Evolutionary conservation across 2,113 vertebrate species (phyloP), one percentile per base, ranked within the genome.

Genomic region (Oryzias curvinotus): DNA sequence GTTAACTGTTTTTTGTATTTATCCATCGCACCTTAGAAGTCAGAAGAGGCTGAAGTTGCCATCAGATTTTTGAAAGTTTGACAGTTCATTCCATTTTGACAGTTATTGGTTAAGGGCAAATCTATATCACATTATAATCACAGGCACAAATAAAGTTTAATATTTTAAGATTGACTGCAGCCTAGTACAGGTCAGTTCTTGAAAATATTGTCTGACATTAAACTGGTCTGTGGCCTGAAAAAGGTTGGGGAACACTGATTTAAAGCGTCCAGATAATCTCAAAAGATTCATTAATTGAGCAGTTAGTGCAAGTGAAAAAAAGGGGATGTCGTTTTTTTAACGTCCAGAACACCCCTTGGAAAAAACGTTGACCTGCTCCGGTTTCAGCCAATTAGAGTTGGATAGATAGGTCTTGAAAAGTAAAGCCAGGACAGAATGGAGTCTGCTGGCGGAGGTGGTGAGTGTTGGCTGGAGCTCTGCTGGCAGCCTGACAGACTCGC

Each of bases 361-460:
- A 77, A 66, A 68, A 80, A 65, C 52, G 73, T 82, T 13, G 53
- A 81, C 73, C 65, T 72, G 80, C 81, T 86, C 79, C 79, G 65
- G 78, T 88, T 89, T 90, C 86, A 86, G 85, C 81, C 88, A 90
- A 88, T 91, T 91, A 88, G 59, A 85, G 77, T 65, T 63, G 82
- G 82, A 91, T 84, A 82, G 80, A 75, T 76, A 53, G 82, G 84
- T 84, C 85, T 87, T 91, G 87, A 83, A 86, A 83, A 85, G 71
- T 74, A 68, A 81, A 81, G 77, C 68, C 55, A 26, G 66, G 71
- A 68, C 68, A 83, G 82, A 87, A 79, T 80, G 57, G 78, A 86
- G 83, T 87, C 65, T 85, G 72, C 64, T 85, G 87, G 82, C 83
- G 23, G 66, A 68, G 80, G 80, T 52, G 56, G 54, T 64, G 69